phyloP scores from a whole-genome alignment of 2,888 invertebrate species.

The Selenia dentaria region DNA sequence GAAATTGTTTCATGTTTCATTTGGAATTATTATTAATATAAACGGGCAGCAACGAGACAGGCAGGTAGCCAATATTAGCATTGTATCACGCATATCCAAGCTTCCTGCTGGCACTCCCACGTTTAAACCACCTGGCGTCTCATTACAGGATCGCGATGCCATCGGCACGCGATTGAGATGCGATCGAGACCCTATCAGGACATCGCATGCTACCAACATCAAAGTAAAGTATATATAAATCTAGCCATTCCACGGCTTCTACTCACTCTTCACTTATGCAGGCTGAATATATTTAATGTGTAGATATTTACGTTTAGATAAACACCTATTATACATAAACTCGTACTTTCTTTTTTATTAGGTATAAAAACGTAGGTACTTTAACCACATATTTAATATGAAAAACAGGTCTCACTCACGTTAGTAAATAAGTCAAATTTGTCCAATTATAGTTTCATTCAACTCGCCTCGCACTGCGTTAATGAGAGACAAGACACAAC shows the following conservation, averaged over 20 bases:
- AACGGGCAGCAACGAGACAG: constrained; percentile 11
- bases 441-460: no score
- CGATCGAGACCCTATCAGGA: constrained; percentile 65
- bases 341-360: no score
- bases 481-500: no score
- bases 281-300: constrained; percentile 19
- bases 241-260: constrained; percentile 36
- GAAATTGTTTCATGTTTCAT: constrained; percentile 9
- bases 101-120: constrained; percentile 31
- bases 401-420: no score
- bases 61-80: constrained; percentile 23
- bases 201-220: constrained; percentile 43
- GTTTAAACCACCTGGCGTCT: constrained; percentile 42
- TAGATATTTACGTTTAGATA: neutral
- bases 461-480: no score
- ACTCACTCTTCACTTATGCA: constrained; percentile 33
- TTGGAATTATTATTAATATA: constrained; percentile 16
- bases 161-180: constrained; percentile 75
- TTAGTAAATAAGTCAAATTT: no score
- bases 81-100: constrained; percentile 30
- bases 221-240: constrained; percentile 48
- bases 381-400: no score
- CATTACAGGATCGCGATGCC: constrained; percentile 54
- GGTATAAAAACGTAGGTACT: no score
- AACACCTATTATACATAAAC: no score